Conservation (phyloP, 2,888 invertebrate species). For the Pristionchus exspectatus region DNA sequence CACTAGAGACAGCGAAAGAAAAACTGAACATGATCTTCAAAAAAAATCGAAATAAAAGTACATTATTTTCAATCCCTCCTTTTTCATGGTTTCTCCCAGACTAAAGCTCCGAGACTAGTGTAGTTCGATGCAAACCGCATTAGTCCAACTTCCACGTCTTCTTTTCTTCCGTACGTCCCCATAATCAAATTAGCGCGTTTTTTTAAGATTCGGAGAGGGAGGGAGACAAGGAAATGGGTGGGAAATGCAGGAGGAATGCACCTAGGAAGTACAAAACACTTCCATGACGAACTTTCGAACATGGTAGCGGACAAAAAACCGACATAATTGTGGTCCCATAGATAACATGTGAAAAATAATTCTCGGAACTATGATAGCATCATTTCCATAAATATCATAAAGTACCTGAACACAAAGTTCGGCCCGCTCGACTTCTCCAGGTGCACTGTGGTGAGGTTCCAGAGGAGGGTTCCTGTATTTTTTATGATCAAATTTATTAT, state of each 20-base stretch:
- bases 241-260: neutral
- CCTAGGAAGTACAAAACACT: neutral
- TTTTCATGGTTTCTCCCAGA: neutral
- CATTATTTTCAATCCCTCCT: neutral
- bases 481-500: neutral
- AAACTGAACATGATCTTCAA: no score
- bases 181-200: neutral
- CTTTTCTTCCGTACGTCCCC: neutral
- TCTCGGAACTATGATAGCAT: no score
- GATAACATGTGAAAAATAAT: no score
- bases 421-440: slow-evolving; percentile 21
- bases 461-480: neutral
- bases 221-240: slow-evolving; percentile 2
- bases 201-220: neutral
- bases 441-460: slow-evolving; percentile 23
- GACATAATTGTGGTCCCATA: neutral
- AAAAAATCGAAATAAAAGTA: no score
- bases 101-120: no score
- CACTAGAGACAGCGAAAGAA: no score
- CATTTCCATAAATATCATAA: no score
- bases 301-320: neutral
- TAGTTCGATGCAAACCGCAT: slow-evolving; percentile 1
- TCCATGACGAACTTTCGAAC: neutral
- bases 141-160: neutral
- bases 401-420: slow-evolving; percentile 19